phyloP scores from a whole-genome alignment of 2,797 vertebrate species.

The Gouania willdenowi region DNA sequence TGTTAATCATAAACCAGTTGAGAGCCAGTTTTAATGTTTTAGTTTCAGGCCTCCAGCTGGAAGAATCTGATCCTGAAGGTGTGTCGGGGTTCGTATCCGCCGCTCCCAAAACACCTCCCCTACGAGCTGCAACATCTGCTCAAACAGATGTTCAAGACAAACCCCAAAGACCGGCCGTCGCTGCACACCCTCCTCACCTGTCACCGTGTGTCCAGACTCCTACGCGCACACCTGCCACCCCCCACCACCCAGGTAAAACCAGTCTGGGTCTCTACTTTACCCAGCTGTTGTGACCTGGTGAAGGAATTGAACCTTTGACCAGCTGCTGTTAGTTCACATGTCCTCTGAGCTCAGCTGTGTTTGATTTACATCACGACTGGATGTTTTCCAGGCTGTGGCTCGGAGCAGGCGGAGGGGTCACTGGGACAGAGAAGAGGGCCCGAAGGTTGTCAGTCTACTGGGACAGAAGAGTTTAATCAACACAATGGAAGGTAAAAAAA shows the following conservation, averaged over 20 bases:
- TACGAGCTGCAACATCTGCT: constrained; percentile 85
- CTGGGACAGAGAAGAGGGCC: constrained; percentile 56
- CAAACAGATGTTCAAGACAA: constrained; percentile 90
- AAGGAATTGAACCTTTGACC: constrained; percentile 42
- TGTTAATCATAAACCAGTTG: no score
- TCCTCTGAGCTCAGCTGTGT: constrained; percentile 4
- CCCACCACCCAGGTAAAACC: constrained; percentile 80
- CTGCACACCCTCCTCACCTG: constrained; percentile 84
- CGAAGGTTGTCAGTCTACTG: constrained; percentile 52
- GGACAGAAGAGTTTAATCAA: constrained; percentile 64
- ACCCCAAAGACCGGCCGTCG: constrained; percentile 85
- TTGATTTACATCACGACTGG: constrained; percentile 18
- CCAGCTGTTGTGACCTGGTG: constrained; percentile 21
- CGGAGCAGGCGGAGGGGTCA: constrained; percentile 20
- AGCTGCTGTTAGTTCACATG: constrained; percentile 54
- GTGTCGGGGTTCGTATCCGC: constrained; percentile 82
- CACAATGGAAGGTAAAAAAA: constrained; percentile 63
- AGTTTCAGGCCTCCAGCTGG: constrained; percentile 95
- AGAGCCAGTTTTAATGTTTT: not conserved
- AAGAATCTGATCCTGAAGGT: constrained; percentile 92
- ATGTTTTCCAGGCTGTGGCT: constrained; percentile 34
- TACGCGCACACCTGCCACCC: constrained; percentile 66
- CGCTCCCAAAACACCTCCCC: constrained; percentile 82
- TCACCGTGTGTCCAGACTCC: constrained; percentile 69
- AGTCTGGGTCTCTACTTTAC: no score